Conservation (phyloP, 2,113 vertebrate genomes). For the Bubo scandiacus region DNA sequence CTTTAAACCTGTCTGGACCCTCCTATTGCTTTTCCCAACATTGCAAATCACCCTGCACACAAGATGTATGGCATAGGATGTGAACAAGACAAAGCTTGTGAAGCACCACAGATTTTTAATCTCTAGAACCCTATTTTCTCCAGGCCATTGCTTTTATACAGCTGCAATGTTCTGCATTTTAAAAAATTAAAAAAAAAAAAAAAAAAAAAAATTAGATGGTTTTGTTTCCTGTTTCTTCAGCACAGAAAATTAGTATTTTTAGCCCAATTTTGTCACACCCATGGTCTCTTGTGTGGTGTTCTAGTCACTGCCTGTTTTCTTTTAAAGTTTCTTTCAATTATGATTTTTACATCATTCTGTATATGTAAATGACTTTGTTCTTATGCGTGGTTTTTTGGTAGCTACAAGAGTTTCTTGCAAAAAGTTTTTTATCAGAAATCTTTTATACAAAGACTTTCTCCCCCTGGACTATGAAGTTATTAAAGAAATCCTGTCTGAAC, state of each 20-base stretch:
- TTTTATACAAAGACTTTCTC: not conserved
- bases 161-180: not conserved
- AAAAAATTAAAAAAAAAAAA: not conserved
- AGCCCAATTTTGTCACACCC: not conserved
- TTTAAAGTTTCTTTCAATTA: not conserved
- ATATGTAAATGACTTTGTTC: not conserved
- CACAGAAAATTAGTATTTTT: not conserved
- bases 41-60: not conserved
- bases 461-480: not conserved
- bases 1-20: not conserved
- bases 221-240: not conserved
- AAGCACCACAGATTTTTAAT: not conserved
- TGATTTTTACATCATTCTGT: not conserved
- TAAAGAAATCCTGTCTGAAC: not conserved
- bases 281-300: not conserved
- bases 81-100: not conserved
- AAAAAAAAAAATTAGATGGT: fast-evolving
- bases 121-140: not conserved
- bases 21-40: not conserved
- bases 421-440: not conserved
- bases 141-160: not conserved
- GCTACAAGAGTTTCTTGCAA: not conserved
- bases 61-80: not conserved
- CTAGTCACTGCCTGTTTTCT: not conserved
- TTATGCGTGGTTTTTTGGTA: not conserved